Evolutionary conservation across 2,888 invertebrate genomes (phyloP), one percentile per base, ranked within the genome.

Genomic region (Sialis lutaria): DNA sequence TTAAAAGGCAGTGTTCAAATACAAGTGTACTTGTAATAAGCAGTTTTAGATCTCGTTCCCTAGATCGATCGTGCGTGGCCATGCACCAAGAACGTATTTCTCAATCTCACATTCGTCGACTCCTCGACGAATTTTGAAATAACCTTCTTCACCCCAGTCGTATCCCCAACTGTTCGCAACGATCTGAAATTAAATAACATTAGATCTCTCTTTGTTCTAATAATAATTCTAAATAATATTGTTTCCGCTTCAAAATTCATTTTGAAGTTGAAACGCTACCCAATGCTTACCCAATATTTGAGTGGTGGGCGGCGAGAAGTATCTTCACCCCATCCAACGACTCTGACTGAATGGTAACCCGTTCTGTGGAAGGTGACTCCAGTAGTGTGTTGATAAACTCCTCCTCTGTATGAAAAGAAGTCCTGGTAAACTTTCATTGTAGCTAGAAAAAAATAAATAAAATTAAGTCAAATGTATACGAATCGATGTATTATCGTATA

Each of bases 121-220:
- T 40, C 95, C 95, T 48, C 86, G 78, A 5, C 74, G 64, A 56
- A 96, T 93, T 50, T 82, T 76, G 77, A 96, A 95, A 60, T 79
- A 84, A 1, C 96, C 96, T 51, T 78, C 69, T 61, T 95, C 92
- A 7, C 95, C 96, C 95, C 95, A 96, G 54, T 77, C 69, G 0
- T 64, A 58, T 6, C 96, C 95, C 96, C 96, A 96, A 33, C 91
- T 91, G 67, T 96, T 96, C 42, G 89, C 89, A 40, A 84, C 89
- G 59, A 87, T 72, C 93, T 95, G 69, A 5, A 68, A 65, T 50
- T 33, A 50, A 52, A 49, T 22, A 22, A 22, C 4, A 4, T 22
- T 22, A 22, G 22, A 22, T 22, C 4, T 22, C 22, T 22, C 22
- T 22, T 22, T 22, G 22, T 4, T 22, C 22, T 22, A 2, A 22